These are phyloP conservation scores for Phyllotreta striolata DNA, from an alignment of 2,888 invertebrate species.

Conservation along the genomic window DNA sequence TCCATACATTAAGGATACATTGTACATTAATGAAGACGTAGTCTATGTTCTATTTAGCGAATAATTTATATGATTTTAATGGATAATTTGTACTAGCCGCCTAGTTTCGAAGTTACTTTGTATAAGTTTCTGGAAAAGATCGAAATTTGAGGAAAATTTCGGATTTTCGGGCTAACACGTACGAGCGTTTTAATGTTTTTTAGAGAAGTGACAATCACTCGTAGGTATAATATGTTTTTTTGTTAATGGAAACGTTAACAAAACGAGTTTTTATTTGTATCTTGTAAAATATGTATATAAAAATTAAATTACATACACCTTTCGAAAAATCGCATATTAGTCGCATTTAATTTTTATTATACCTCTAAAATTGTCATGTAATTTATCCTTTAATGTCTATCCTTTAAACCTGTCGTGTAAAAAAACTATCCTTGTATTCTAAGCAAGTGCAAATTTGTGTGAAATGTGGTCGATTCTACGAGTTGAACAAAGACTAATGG, in stretches of 20 bases:
- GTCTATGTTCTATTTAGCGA: constrained; percentile 7
- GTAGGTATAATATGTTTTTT: constrained; percentile 47
- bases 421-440: too few species aligned
- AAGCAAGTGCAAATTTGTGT: too few species aligned
- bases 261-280: constrained; percentile 50
- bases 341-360: too few species aligned
- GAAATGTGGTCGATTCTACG: too few species aligned
- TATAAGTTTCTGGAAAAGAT: neutral
- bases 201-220: constrained; percentile 51
- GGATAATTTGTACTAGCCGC: constrained; percentile 25
- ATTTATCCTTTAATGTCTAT: too few species aligned
- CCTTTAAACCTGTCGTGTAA: too few species aligned
- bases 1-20: neutral
- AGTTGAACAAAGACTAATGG: too few species aligned
- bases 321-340: too few species aligned
- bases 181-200: constrained; percentile 30
- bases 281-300: constrained; percentile 48
- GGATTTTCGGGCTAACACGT: constrained; percentile 21
- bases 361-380: too few species aligned
- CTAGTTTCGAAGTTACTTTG: constrained; percentile 28
- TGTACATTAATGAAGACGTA: constrained; percentile 1
- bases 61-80: constrained; percentile 24
- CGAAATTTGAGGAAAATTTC: neutral
- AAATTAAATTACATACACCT: neutral
- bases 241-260: constrained; percentile 46